Evolutionary conservation across 2,797 vertebrate species (phyloP).

Genomic region (Mormyrus proboscirostris): DNA sequence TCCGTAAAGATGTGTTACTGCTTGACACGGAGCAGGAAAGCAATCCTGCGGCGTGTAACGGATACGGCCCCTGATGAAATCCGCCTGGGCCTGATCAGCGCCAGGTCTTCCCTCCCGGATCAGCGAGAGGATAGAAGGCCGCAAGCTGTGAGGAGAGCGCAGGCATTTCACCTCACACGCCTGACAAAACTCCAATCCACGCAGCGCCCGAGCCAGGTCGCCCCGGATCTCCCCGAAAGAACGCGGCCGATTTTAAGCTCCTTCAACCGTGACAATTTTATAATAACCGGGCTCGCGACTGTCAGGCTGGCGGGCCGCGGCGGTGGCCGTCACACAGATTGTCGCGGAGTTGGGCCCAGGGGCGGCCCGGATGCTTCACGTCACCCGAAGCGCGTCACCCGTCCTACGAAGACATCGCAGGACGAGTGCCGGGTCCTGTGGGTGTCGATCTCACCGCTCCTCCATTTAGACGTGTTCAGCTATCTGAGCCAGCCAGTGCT

Average conservation of each 20-base stretch:
- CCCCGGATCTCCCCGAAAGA: slow-evolving; percentile 29
- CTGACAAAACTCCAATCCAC: slow-evolving; percentile 48
- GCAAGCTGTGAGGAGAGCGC: slow-evolving; percentile 49
- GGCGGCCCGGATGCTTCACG: neutral
- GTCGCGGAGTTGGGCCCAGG: neutral
- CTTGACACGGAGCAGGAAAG: slow-evolving; percentile 73
- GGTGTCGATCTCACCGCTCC: neutral
- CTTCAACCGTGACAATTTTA: neutral
- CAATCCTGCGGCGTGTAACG: slow-evolving; percentile 78
- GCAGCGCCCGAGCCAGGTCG: slow-evolving; percentile 38
- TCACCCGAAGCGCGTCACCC: neutral
- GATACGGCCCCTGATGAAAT: slow-evolving; percentile 78
- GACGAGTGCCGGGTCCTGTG: neutral
- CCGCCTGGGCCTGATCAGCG: slow-evolving; percentile 71
- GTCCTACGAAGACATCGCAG: neutral
- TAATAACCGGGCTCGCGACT: neutral
- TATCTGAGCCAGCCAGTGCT: neutral
- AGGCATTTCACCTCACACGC: slow-evolving; percentile 39
- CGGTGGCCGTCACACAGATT: neutral
- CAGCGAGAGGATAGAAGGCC: slow-evolving; percentile 53
- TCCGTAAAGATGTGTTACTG: slow-evolving; percentile 86
- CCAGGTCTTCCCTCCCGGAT: slow-evolving; percentile 52
- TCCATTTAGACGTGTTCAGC: neutral
- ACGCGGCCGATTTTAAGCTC: slow-evolving; percentile 1
- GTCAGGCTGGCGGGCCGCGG: neutral